Evolutionary conservation across 2,113 vertebrate genomes (phyloP), one percentile per base, ranked within the genome.

Genomic region (Scomber japonicus): DNA sequence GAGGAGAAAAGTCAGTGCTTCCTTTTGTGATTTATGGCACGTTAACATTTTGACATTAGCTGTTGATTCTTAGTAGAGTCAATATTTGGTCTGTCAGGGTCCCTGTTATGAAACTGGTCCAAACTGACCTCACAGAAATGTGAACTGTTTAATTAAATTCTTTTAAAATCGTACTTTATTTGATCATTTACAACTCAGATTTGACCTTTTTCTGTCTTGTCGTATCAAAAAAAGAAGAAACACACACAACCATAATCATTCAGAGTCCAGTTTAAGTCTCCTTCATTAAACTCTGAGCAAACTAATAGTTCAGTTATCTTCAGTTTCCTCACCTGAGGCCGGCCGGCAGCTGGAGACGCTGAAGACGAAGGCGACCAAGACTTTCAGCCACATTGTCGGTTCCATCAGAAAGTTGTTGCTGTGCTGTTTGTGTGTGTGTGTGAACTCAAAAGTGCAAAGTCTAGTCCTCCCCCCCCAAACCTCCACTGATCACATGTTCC

Each of bases 291-390:
- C 53, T 19, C 8, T 17, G 14, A 54, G 8, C 21, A 5, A 50
- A 49, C 12, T 4, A 24, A 55, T n/a, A 44, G 11, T 4, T 17
- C n/a, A 5, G 8, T 5, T 50, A 21, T 51, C 11, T 51, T 3
- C 35, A 2, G 35, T 21, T 31, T 53, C 14, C 72, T 91, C 90
- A 95, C 94, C 94, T 93, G 94, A 88, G 5, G 87, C 94, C 1
- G 83, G 15, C 30, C 21, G 69, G 65, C 87, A 89, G 78, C 64
- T 12, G 57, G 13, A 65, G 14, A 90, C 7, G 45, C 27, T 40
- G 17, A 89, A 75, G 48, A 88, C 14, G 12, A 93, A 19, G 51
- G 19, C 31, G 83, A 90, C 55, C 61, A 95, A 68, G 56, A 92
- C 60, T 19, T 57, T 75, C 13, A 88, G 83, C 80, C 74, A 81